Evolutionary conservation across 2,113 vertebrate genomes (phyloP), one percentile per base, ranked within the genome.

Genomic region (Pseudolaguvia tuberculata): DNA sequence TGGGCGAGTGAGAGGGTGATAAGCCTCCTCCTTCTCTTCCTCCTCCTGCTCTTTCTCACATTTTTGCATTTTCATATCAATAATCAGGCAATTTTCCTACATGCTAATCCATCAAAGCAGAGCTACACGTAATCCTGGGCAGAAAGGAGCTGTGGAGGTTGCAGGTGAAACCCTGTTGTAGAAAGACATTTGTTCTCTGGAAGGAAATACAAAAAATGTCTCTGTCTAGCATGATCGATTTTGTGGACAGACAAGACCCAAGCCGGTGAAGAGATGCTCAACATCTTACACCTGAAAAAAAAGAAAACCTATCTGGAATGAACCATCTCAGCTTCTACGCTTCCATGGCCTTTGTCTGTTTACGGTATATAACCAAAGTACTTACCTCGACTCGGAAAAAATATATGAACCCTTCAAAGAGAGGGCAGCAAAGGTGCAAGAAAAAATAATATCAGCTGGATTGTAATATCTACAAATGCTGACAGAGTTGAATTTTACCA

Each of bases 31-130:
- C 90, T 81, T 90, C 88, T 90, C 88, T 90, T 56, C 88, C 87
- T 89, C 87, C 1, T 42, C 39, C 5, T 42, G 31, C 4, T 90
- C 89, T 89, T 81, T 86, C 83, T 86, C 87, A 83, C 83, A 87
- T 87, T 85, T 87, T 92, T 96, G 94, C 93, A 97, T 95, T 97
- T 97, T 96, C 95, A 95, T 96, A 97, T 97, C 96, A 97, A 97
- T 95, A 91, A 98, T 97, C 92, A 88, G 94, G 94, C 94, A 95
- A 96, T 97, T 97, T 96, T 90, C 88, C 91, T 91, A 93, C 93
- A 93, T 95, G 94, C 94, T 98, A 97, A 98, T 97, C 96, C 95
- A 95, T 95, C 95, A 96, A 95, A 97, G 93, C 93, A 88, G 88
- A 91, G 92, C 91, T 92, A 88, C 88, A 89, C 93, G 93, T 98